A percentile compares a stretch with the other conserved stretches of the same genome.
These are phyloP conservation scores for Sussaba pulchella DNA, from an alignment of 2,888 invertebrate genomes.

Conservation along the genomic window DNA sequence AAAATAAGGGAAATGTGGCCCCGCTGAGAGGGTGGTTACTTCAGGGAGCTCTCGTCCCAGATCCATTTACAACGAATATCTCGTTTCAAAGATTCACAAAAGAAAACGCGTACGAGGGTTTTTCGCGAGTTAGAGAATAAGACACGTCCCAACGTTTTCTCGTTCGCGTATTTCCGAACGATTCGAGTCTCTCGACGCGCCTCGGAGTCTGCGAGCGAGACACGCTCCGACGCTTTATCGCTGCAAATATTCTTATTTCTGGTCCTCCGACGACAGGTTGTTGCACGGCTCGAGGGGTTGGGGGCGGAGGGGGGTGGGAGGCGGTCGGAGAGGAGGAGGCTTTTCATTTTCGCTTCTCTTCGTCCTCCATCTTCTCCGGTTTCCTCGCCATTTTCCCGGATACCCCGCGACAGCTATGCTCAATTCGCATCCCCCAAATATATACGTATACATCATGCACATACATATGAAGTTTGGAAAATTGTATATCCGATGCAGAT, in stretches of 20 bases:
- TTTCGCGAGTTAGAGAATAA: slow-evolving; percentile 23
- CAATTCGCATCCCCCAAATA: slow-evolving; percentile 39
- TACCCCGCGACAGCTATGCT: neutral
- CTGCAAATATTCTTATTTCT: slow-evolving; percentile 54
- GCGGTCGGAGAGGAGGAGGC: too few relatives aligned
- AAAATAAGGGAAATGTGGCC: slow-evolving; percentile 37
- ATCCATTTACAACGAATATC: slow-evolving; percentile 69
- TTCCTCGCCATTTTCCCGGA: slow-evolving; percentile 13
- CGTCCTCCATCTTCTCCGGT: neutral
- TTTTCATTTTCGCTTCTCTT: slow-evolving; percentile 21
- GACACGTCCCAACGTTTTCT: too few relatives aligned
- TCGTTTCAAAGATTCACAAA: slow-evolving; percentile 69
- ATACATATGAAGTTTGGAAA: slow-evolving; percentile 46
- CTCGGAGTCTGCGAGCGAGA: slow-evolving; percentile 44
- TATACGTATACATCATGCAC: too few relatives aligned
- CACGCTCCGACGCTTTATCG: slow-evolving; percentile 32
- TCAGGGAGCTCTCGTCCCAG: slow-evolving; percentile 67
- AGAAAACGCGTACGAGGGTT: slow-evolving; percentile 37
- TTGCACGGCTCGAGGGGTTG: too few relatives aligned
- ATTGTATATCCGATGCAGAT: slow-evolving; percentile 4
- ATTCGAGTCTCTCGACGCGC: slow-evolving; percentile 57
- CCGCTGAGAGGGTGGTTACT: slow-evolving; percentile 61
- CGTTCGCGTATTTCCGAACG: slow-evolving; percentile 38
- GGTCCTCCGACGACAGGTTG: too few relatives aligned
- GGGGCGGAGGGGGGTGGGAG: too few relatives aligned